phyloP scores from a whole-genome alignment of 2,888 invertebrate species.

The Scrobipalpa atriplicella region DNA sequence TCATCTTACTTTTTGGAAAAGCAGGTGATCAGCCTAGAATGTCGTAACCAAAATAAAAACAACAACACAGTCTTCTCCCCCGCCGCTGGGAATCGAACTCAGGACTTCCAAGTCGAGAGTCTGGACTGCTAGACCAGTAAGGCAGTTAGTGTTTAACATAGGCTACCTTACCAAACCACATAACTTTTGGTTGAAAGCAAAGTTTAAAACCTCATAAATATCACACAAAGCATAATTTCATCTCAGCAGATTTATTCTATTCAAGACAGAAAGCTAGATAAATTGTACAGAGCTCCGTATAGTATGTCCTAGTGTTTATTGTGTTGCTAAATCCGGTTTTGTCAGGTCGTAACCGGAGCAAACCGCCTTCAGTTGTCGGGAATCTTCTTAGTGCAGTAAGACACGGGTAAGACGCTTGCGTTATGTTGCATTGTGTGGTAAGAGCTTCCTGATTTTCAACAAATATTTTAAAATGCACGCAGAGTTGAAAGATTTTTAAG shows the following conservation, averaged over 20 bases:
- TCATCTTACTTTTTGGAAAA: too few species aligned
- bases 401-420: constrained; percentile 5
- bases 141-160: too few species aligned
- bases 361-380: background rate
- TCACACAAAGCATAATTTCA: too few species aligned
- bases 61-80: too few species aligned
- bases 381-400: background rate
- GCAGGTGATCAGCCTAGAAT: too few species aligned
- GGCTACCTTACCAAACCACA: too few species aligned
- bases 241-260: constrained; percentile 1
- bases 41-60: too few species aligned
- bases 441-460: background rate
- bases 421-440: constrained; percentile 2
- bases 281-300: background rate
- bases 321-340: constrained; percentile 8
- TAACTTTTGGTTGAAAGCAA: too few species aligned
- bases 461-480: background rate
- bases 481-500: background rate
- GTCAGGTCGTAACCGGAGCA: constrained; percentile 7
- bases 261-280: constrained; percentile 1
- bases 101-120: too few species aligned
- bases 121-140: too few species aligned
- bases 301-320: constrained; percentile 7
- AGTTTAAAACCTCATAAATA: too few species aligned
- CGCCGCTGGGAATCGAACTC: too few species aligned